These are phyloP conservation scores for Eledone cirrhosa DNA, from an alignment of 2,888 invertebrate species.

Conservation along the genomic window DNA sequence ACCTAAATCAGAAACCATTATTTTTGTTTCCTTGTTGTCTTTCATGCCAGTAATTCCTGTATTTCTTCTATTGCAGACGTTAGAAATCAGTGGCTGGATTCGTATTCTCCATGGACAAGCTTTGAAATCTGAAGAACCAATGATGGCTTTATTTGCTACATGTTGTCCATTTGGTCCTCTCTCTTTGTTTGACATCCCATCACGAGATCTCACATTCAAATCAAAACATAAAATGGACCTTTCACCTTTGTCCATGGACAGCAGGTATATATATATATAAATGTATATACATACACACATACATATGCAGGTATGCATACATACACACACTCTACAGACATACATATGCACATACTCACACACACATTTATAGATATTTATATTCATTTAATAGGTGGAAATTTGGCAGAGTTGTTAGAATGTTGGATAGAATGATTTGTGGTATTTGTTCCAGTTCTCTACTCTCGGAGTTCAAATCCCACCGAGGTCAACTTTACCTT, in stretches of 20 bases:
- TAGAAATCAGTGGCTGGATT: conserved; percentile 97
- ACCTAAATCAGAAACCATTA: too few species aligned
- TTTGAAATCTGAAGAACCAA: conserved; percentile 72
- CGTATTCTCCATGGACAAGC: conserved; percentile 97
- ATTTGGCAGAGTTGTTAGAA: too few species aligned
- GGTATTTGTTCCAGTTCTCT: too few species aligned
- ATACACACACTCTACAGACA: too few species aligned
- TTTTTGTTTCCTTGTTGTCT: too few species aligned
- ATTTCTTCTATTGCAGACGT: conserved; percentile 75
- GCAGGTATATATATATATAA: conserved; percentile 72
- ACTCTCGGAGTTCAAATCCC: too few species aligned
- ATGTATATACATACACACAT: neutral
- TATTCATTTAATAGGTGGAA: too few species aligned
- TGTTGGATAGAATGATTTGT: too few species aligned
- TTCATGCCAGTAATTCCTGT: neutral
- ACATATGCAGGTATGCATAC: too few species aligned
- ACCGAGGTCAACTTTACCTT: too few species aligned
- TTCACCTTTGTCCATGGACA: conserved; percentile 96
- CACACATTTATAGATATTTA: too few species aligned
- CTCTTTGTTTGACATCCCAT: conserved; percentile 93
- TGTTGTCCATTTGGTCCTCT: conserved; percentile 99
- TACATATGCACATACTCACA: too few species aligned
- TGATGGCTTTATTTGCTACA: conserved; percentile 93
- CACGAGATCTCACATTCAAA: conserved; percentile 99
- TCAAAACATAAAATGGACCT: conserved; percentile 99